These are phyloP conservation scores for Malacoctenus gilli DNA, from an alignment of 2,797 vertebrate species.

Conservation along the genomic window DNA sequence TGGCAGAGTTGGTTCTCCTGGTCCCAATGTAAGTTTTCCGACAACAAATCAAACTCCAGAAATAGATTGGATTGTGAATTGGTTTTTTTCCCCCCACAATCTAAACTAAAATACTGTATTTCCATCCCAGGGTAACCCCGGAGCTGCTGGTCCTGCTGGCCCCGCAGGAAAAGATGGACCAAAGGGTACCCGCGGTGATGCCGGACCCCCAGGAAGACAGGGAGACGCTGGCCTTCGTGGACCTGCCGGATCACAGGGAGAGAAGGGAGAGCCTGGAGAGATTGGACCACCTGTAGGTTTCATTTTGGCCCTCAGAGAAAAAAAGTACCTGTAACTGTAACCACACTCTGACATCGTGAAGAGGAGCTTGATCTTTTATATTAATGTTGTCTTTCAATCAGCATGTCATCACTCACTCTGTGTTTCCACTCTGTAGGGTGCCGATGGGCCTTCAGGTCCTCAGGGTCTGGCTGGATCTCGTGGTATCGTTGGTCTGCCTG, in stretches of 20 bases:
- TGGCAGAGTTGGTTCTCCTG: constrained; percentile 92
- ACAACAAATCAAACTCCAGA: background rate
- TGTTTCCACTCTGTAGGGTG: constrained; percentile 79
- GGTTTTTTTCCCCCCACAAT: background rate
- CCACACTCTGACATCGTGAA: background rate
- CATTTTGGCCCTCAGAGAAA: constrained; percentile 5
- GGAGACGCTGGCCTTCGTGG: constrained; percentile 93
- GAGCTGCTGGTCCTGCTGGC: constrained; percentile 86
- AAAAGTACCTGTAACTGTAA: no score
- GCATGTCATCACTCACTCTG: constrained; percentile 5
- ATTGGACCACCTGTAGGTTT: constrained; percentile 85
- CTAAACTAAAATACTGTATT: no score
- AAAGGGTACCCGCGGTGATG: constrained; percentile 91
- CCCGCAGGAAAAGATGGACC: constrained; percentile 93
- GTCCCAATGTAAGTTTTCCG: constrained; percentile 88
- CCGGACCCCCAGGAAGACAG: constrained; percentile 84
- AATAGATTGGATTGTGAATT: background rate
- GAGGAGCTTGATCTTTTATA: no score
- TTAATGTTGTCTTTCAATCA: no score
- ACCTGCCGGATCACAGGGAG: constrained; percentile 83
- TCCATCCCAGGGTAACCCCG: constrained; percentile 92
- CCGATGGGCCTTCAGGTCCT: constrained; percentile 89
- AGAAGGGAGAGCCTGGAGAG: constrained; percentile 92
- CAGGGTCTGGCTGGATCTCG: constrained; percentile 90
- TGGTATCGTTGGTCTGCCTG: constrained; percentile 95